phyloP scores from a whole-genome alignment of 1,140 invertebrate species.

The Tigriopus japonicus region DNA sequence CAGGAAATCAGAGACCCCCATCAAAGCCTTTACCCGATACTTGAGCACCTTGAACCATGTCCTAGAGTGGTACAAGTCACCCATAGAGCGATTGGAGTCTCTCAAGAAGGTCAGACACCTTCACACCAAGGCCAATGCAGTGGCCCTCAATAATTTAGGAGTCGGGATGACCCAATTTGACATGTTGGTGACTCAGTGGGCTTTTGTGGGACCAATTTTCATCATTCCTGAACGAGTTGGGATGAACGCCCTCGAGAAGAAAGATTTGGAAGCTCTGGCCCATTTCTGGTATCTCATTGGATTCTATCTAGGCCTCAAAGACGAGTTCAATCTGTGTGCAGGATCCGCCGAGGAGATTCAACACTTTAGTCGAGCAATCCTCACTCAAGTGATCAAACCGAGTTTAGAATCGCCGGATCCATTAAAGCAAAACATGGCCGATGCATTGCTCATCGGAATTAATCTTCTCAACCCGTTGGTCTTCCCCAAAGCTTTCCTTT shows the following conservation, averaged over 20 bases:
- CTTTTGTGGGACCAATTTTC: conserved; percentile 4
- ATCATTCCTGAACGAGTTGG: background rate
- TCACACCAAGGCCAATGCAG: background rate
- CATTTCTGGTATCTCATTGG: conserved; percentile 7
- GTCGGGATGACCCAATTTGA: conserved; percentile 8
- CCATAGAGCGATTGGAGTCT: background rate
- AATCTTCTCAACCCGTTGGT: conserved; percentile 5
- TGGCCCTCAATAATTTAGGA: background rate
- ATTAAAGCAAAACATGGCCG: background rate
- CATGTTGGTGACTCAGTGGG: conserved; percentile 14
- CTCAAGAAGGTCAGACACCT: background rate
- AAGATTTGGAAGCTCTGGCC: background rate
- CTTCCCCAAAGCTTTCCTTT: background rate
- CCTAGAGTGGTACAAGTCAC: background rate
- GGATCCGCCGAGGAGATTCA: background rate
- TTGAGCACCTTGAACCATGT: conserved; percentile 5
- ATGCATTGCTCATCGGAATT: background rate
- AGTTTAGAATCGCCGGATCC: background rate
- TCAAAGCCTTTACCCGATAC: background rate
- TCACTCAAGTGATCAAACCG: background rate
- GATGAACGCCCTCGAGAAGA: background rate
- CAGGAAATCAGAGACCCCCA: background rate
- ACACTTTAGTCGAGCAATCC: background rate
- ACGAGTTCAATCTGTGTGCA: conserved; percentile 11
- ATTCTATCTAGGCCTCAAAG: background rate